phyloP scores from a whole-genome alignment of 2,888 invertebrate species.

The Azorinus chamasolen region DNA sequence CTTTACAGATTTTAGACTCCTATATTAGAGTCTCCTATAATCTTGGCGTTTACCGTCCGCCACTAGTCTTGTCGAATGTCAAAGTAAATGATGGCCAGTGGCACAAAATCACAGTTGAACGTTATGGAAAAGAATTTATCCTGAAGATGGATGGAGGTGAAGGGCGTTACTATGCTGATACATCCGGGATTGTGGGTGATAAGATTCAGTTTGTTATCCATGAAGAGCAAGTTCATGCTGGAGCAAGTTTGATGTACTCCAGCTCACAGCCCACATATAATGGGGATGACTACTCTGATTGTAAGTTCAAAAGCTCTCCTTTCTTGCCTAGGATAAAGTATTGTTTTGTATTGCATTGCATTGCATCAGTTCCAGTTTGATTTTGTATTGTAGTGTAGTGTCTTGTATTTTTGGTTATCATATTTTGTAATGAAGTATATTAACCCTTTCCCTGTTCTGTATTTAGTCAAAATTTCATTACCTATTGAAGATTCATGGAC shows the following conservation, averaged over 20 bases:
- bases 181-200: slow-evolving; percentile 87
- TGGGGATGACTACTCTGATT: slow-evolving; percentile 40
- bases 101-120: slow-evolving; percentile 96
- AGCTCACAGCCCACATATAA: not conserved
- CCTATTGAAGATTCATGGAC: too few relatives aligned
- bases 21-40: slow-evolving; percentile 96
- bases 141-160: slow-evolving; percentile 98
- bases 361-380: too few relatives aligned
- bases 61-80: slow-evolving; percentile 92
- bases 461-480: too few relatives aligned
- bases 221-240: slow-evolving; percentile 58
- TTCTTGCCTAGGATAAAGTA: too few relatives aligned
- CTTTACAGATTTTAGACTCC: slow-evolving; percentile 93
- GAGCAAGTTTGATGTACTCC: slow-evolving; percentile 59
- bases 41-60: slow-evolving; percentile 93
- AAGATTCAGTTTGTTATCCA: slow-evolving; percentile 46
- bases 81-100: slow-evolving; percentile 98
- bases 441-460: too few relatives aligned
- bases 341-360: too few relatives aligned
- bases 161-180: slow-evolving; percentile 88
- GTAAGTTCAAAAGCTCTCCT: too few relatives aligned
- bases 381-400: too few relatives aligned
- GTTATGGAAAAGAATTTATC: slow-evolving; percentile 96
- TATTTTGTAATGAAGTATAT: too few relatives aligned
- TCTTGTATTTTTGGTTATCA: too few relatives aligned